These are phyloP conservation scores for Eleutherodactylus coqui DNA, from an alignment of 2,797 vertebrate genomes.

Conservation along the genomic window DNA sequence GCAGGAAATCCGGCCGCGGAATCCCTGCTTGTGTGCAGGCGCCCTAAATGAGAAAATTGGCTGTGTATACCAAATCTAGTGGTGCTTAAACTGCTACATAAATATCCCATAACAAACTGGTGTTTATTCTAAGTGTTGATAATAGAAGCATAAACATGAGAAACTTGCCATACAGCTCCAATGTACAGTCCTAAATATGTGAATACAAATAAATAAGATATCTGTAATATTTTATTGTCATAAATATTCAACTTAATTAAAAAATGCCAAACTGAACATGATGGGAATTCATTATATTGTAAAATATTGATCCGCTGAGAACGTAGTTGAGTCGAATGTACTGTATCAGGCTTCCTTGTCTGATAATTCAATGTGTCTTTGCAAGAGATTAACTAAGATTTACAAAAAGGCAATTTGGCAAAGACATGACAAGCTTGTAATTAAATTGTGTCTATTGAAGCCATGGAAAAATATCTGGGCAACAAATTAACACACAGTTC, in stretches of 20 bases:
- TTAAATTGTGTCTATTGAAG: constrained; percentile 39
- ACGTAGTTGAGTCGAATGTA: background rate
- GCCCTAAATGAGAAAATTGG: too few relatives aligned
- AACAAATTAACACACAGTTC: constrained; percentile 17
- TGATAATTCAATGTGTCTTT: constrained; percentile 44
- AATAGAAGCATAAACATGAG: too few relatives aligned
- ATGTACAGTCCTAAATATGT: background rate
- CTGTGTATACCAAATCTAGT: too few relatives aligned
- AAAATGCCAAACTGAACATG: background rate
- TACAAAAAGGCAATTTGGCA: constrained; percentile 31
- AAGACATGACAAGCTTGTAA: constrained; percentile 37
- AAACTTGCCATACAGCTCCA: too few relatives aligned
- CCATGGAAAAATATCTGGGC: constrained; percentile 16
- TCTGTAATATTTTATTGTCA: background rate
- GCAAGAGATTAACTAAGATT: constrained; percentile 36
- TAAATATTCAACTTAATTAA: background rate
- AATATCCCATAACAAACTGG: too few relatives aligned
- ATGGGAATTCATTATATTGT: constrained; percentile 17
- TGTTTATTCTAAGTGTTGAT: too few relatives aligned
- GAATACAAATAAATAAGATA: background rate
- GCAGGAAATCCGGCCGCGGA: too few relatives aligned
- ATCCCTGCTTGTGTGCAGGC: too few relatives aligned
- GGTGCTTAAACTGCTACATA: too few relatives aligned
- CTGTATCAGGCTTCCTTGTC: constrained; percentile 15
- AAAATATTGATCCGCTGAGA: constrained; percentile 25